These are phyloP conservation scores for Microcebus jonahi DNA, from an alignment of 2,113 vertebrate genomes.

Conservation along the genomic window DNA sequence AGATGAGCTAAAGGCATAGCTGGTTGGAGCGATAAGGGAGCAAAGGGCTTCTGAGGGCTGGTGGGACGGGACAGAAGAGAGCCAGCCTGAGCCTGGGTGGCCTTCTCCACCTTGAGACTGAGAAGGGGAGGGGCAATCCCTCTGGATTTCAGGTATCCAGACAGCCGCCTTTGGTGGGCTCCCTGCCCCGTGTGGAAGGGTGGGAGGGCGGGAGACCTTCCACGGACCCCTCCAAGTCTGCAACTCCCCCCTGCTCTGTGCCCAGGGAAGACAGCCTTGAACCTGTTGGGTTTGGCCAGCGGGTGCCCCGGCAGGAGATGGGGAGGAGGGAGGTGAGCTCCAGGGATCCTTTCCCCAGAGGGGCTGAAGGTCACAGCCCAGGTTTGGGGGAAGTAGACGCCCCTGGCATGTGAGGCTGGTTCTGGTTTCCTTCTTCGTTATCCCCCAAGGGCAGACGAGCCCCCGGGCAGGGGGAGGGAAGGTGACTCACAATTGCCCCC, in stretches of 20 bases:
- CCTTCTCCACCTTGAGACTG: not conserved
- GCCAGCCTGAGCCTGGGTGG: not conserved
- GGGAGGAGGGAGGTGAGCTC: not conserved
- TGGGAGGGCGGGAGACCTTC: not conserved
- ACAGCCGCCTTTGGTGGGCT: not conserved
- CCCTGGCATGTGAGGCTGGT: accelerated
- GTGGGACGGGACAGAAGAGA: not conserved
- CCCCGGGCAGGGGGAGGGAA: accelerated
- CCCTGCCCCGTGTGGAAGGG: not conserved
- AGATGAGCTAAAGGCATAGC: not conserved
- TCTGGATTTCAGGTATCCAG: not conserved
- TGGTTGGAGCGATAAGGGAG: not conserved
- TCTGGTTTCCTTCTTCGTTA: not conserved
- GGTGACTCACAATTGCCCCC: too few relatives aligned
- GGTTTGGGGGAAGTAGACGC: not conserved
- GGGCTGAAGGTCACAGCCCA: too few relatives aligned
- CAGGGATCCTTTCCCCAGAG: accelerated
- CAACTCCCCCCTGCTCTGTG: not conserved
- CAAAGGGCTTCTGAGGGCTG: too few relatives aligned
- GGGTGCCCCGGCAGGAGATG: not conserved
- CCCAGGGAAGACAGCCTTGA: not conserved
- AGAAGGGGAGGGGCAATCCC: not conserved
- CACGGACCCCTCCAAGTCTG: not conserved
- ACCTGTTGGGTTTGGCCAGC: not conserved
- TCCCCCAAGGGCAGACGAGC: not conserved